phyloP scores from a whole-genome alignment of 2,797 vertebrate genomes.

The Steatocranus sp. region DNA sequence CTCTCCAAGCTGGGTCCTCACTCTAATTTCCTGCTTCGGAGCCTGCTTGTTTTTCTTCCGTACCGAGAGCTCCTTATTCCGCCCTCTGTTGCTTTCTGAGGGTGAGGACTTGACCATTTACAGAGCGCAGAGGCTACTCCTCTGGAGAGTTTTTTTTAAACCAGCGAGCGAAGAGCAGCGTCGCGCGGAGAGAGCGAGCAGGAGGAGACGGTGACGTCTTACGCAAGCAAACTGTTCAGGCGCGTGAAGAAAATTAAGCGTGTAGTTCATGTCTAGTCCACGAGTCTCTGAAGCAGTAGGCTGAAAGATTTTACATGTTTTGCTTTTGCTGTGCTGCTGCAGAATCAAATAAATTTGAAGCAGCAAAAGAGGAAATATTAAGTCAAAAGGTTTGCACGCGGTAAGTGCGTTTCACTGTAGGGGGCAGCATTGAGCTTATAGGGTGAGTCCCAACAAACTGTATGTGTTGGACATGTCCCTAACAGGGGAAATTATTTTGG shows the following conservation, averaged over 20 bases:
- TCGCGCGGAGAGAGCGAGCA: neutral
- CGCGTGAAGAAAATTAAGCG: neutral
- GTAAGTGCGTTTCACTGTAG: neutral
- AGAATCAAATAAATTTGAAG: neutral
- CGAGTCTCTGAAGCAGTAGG: neutral
- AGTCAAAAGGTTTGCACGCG: neutral
- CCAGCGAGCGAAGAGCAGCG: neutral
- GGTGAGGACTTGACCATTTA: conserved; percentile 4
- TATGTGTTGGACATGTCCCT: neutral
- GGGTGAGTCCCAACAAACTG: neutral
- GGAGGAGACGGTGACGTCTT: conserved; percentile 10
- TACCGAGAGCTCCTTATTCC: conserved; percentile 25
- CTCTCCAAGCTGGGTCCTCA: neutral
- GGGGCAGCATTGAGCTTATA: neutral
- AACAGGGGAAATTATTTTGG: neutral
- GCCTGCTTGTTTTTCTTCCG: neutral
- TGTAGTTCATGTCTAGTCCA: rapidly evolving
- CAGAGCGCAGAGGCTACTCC: neutral
- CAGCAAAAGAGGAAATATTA: neutral
- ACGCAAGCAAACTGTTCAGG: neutral
- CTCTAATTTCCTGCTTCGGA: conserved; percentile 20
- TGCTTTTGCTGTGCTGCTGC: neutral
- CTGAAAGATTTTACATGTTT: neutral
- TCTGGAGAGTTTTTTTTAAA: neutral
- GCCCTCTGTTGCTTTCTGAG: conserved; percentile 4